Percentiles rank a stretch among this genome's conserved stretches.
These are phyloP conservation scores for Diadophis punctatus DNA, from an alignment of 2,113 vertebrate genomes.

Conservation along the genomic window DNA sequence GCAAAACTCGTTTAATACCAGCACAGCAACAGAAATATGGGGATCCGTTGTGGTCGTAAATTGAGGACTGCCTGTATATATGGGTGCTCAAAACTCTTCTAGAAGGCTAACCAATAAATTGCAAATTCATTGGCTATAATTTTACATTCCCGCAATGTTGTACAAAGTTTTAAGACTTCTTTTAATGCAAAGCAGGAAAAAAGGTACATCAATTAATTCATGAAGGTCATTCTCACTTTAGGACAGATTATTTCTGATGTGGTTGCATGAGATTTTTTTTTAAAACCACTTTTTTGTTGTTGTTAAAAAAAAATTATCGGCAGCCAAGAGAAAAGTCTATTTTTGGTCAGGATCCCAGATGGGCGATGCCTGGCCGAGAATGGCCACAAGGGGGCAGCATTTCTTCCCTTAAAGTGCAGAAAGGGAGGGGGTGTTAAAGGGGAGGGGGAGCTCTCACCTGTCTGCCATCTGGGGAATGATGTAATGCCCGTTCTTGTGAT, in stretches of 20 bases:
- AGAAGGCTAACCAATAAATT: neutral
- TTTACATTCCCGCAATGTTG: neutral
- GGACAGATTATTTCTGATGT: neutral
- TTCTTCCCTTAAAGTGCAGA: neutral
- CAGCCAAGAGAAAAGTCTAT: neutral
- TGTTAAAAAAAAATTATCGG: neutral
- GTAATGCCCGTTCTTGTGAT: conserved; percentile 99
- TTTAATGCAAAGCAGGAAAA: neutral
- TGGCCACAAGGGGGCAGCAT: neutral
- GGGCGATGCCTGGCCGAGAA: neutral
- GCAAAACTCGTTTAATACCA: too few species aligned
- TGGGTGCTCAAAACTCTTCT: neutral
- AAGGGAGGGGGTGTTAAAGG: too few species aligned
- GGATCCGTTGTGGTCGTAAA: neutral
- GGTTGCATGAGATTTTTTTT: neutral
- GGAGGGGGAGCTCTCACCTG: conserved; percentile 75
- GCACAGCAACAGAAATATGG: too few species aligned
- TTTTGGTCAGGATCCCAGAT: neutral
- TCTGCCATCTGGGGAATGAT: conserved; percentile 99
- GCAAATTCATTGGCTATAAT: neutral
- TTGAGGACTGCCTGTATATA: neutral
- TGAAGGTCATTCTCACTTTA: neutral
- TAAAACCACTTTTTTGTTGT: neutral
- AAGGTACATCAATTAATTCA: neutral
- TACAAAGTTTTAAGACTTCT: neutral